A percentile compares a stretch with the other conserved stretches of the same genome.
phyloP scores from a whole-genome alignment of 2,797 vertebrate species.

The Phataginus tetradactyla region DNA sequence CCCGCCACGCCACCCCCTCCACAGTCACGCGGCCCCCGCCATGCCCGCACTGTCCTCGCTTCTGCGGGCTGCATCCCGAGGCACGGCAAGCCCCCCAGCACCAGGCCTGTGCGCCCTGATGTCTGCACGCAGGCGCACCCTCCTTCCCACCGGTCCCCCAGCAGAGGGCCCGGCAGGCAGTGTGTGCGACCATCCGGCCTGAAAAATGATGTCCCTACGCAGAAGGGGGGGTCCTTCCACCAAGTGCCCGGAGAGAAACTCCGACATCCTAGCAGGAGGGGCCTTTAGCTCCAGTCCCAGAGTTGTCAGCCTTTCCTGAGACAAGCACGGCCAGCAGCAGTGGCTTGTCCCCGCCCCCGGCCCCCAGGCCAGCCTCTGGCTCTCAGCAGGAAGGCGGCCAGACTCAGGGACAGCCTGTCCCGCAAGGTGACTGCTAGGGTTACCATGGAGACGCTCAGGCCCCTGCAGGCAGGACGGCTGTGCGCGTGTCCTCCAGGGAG shows the following conservation, averaged over 20 bases:
- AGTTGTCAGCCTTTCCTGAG: too few species aligned
- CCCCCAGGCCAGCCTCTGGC: not conserved
- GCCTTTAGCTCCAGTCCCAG: not conserved
- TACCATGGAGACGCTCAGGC: not conserved
- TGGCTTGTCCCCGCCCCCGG: not conserved
- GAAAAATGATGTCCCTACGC: too few species aligned
- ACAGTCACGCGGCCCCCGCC: too few species aligned
- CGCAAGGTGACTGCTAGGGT: not conserved
- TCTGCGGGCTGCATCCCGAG: rapidly evolving
- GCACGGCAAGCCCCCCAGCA: rapidly evolving
- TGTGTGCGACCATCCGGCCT: not conserved
- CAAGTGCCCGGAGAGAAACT: not conserved
- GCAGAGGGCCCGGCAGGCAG: not conserved
- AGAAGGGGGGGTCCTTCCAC: too few species aligned
- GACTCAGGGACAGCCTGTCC: not conserved
- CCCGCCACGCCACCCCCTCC: rapidly evolving
- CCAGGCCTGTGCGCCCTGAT: rapidly evolving
- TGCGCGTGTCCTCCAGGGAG: not conserved
- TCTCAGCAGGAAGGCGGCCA: not conserved
- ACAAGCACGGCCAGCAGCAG: not conserved
- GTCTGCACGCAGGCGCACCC: not conserved
- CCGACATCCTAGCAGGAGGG: not conserved
- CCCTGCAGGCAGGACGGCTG: not conserved
- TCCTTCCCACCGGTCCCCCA: not conserved
- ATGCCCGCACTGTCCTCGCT: rapidly evolving